Evolutionary conservation across 2,113 vertebrate species (phyloP).

Genomic region (Saguinus imperator): DNA sequence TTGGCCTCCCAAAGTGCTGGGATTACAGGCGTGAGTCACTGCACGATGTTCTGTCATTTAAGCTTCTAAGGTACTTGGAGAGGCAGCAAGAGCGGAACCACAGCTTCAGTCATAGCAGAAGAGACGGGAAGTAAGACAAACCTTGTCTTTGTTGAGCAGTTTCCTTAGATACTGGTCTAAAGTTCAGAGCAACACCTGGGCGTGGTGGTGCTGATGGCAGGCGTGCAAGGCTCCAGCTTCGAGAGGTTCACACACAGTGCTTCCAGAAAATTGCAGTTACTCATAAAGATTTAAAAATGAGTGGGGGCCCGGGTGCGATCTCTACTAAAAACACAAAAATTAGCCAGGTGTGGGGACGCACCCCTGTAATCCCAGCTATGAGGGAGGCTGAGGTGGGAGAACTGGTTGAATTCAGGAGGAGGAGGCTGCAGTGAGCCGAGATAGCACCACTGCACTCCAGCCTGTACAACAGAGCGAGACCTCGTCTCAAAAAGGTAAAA

Average conservation of each 20-base stretch:
- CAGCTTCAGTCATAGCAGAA: neutral
- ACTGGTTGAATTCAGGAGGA: neutral
- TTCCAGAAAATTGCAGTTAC: neutral
- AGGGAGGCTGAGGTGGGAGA: neutral
- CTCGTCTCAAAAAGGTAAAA: neutral
- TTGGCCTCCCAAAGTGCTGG: too few relatives aligned
- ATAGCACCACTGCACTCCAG: neutral
- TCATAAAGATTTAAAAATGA: neutral
- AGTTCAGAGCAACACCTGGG: neutral
- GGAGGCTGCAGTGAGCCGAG: neutral
- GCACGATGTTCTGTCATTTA: neutral
- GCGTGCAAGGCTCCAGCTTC: neutral
- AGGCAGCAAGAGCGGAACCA: neutral
- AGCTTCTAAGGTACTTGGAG: neutral
- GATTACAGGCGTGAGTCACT: too few relatives aligned
- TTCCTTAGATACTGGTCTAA: neutral
- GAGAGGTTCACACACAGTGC: neutral
- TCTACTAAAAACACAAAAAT: neutral
- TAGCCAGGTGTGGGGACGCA: neutral
- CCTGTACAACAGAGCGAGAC: neutral
- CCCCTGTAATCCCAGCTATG: neutral
- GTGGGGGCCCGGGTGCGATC: neutral
- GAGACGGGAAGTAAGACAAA: neutral
- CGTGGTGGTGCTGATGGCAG: accelerated
- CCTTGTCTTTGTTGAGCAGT: neutral